phyloP scores from a whole-genome alignment of 1,140 invertebrate species.

The Cotesia glomerata region DNA sequence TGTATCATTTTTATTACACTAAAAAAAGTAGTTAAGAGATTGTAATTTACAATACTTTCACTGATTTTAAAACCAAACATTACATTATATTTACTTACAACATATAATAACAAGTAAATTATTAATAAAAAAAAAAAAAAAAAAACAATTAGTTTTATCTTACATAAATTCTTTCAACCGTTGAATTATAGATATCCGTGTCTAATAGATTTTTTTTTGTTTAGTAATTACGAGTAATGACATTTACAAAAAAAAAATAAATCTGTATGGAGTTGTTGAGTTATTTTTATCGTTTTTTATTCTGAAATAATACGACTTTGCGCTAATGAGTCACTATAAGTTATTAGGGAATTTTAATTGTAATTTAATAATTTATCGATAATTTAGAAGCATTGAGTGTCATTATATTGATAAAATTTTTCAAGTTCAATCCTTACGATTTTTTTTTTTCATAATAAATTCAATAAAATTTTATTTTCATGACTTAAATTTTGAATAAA shows the following conservation, averaged over 20 bases:
- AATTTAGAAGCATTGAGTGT: no score
- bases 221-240: neutral
- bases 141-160: neutral
- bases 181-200: neutral
- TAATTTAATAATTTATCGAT: no score
- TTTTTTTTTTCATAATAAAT: no score
- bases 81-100: no score
- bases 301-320: no score
- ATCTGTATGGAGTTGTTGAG: neutral
- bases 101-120: neutral
- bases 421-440: no score
- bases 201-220: neutral
- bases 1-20: neutral
- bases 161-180: neutral
- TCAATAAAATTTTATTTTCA: no score
- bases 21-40: neutral
- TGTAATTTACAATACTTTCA: slow-evolving; percentile 1
- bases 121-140: neutral
- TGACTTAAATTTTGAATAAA: no score
- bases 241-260: neutral
- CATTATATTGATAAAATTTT: no score
- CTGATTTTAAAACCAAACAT: slow-evolving; percentile 8
- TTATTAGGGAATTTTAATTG: no score
- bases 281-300: no score
- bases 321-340: no score